Conservation (phyloP, 1,140 invertebrate species). For the Dinoponera quadriceps region DNA sequence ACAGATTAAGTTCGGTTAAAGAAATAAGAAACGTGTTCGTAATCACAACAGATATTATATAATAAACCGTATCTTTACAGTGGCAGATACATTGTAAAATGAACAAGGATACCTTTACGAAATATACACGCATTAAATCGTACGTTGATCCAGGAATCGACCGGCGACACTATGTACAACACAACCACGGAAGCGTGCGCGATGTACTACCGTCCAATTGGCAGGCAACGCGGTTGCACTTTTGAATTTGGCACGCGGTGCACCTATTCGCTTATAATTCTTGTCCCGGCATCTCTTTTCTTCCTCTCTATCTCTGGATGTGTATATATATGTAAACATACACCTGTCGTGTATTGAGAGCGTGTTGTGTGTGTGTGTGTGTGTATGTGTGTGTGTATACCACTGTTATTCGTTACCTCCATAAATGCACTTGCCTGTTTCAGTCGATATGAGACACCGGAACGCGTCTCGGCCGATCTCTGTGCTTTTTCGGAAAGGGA, state of each 20-base stretch:
- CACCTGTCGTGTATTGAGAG: neutral
- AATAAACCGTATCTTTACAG: constrained; percentile 84
- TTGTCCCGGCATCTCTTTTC: constrained; percentile 38
- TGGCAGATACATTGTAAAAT: constrained; percentile 83
- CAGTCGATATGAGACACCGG: constrained; percentile 53
- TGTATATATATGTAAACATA: neutral
- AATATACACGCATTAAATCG: constrained; percentile 82
- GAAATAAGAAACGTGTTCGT: constrained; percentile 64
- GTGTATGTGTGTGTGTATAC: neutral
- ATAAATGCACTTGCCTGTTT: constrained; percentile 47
- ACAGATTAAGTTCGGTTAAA: neutral
- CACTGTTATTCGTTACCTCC: constrained; percentile 18
- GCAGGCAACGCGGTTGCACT: constrained; percentile 71
- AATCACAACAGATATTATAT: constrained; percentile 84
- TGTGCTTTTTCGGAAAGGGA: neutral
- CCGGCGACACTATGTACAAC: constrained; percentile 79
- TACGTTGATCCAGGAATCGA: constrained; percentile 78
- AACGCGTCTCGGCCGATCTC: constrained; percentile 36
- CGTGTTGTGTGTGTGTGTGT: neutral
- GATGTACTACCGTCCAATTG: constrained; percentile 53
- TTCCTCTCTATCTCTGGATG: neutral
- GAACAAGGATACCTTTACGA: constrained; percentile 81
- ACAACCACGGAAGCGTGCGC: constrained; percentile 71
- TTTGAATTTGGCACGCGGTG: constrained; percentile 78
- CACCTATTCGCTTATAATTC: constrained; percentile 44